Conservation (phyloP, 2,888 invertebrate species). For the Prenolepis imparis region DNA sequence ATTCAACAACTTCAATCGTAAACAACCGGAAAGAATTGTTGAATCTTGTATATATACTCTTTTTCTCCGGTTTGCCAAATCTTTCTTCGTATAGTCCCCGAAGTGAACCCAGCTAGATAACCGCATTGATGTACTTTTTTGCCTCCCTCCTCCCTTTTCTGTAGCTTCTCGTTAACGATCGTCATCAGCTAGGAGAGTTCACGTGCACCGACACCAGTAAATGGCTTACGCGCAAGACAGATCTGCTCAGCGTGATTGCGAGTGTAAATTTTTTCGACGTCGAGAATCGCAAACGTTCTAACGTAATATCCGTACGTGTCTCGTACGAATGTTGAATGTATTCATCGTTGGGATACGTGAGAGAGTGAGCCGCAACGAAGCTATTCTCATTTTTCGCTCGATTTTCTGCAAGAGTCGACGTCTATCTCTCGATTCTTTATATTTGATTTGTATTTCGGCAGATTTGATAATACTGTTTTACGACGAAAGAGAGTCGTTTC, state of each 20-base stretch:
- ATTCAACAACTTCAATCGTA: slow-evolving; percentile 39
- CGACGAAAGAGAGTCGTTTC: slow-evolving; percentile 48
- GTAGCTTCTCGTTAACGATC: slow-evolving; percentile 74
- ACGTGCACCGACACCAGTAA: slow-evolving; percentile 62
- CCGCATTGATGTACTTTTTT: slow-evolving; percentile 55
- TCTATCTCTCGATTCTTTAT: slow-evolving; percentile 12
- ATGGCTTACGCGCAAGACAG: slow-evolving; percentile 70
- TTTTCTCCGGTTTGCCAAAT: slow-evolving; percentile 49
- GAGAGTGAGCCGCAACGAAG: neutral
- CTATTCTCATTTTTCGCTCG: neutral
- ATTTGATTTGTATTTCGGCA: slow-evolving; percentile 45
- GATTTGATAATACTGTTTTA: slow-evolving; percentile 49
- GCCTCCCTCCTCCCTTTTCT: slow-evolving; percentile 30
- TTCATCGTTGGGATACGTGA: neutral
- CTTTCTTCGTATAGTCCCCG: slow-evolving; percentile 57
- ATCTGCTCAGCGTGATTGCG: slow-evolving; percentile 61
- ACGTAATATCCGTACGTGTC: neutral
- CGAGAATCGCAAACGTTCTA: slow-evolving; percentile 55
- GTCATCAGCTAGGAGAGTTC: slow-evolving; percentile 49
- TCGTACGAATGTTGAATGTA: slow-evolving; percentile 14
- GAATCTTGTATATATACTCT: slow-evolving; percentile 25
- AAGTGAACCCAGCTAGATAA: slow-evolving; percentile 67
- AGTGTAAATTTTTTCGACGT: slow-evolving; percentile 69
- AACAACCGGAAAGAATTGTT: slow-evolving; percentile 55
- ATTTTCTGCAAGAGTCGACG: neutral